Conservation (phyloP, 2,113 vertebrate species). For the Nyctibius bracteatus region DNA sequence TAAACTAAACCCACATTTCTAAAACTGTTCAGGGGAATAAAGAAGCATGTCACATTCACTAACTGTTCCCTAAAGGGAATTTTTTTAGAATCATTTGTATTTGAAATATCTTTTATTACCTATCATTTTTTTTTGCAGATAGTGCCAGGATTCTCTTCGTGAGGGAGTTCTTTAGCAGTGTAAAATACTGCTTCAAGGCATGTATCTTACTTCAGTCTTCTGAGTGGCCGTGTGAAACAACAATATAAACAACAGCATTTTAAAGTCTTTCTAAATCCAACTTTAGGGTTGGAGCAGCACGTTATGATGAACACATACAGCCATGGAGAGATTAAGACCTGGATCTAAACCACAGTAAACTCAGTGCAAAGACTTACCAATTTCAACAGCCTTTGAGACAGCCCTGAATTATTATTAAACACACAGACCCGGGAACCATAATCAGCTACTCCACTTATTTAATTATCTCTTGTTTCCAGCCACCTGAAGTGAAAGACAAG, state of each 20-base stretch:
- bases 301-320: neutral
- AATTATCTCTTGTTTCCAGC: neutral
- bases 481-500: neutral
- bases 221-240: neutral
- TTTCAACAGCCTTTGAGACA: neutral
- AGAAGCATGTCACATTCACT: neutral
- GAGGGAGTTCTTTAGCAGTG: neutral
- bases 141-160: neutral
- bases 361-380: neutral
- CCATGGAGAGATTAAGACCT: neutral
- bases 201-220: neutral
- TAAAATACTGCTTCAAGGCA: neutral
- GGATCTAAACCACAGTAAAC: neutral
- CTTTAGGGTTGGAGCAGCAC: neutral
- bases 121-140: neutral
- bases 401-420: neutral
- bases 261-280: neutral
- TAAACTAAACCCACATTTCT: neutral
- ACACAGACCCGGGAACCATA: neutral
- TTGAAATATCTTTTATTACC: neutral
- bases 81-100: neutral
- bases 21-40: neutral
- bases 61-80: neutral
- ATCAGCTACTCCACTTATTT: neutral
- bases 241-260: neutral